Percentiles rank a stretch among this genome's conserved stretches.
These are phyloP conservation scores for Watersipora subatra DNA, from an alignment of 1,140 invertebrate species.

Conservation along the genomic window DNA sequence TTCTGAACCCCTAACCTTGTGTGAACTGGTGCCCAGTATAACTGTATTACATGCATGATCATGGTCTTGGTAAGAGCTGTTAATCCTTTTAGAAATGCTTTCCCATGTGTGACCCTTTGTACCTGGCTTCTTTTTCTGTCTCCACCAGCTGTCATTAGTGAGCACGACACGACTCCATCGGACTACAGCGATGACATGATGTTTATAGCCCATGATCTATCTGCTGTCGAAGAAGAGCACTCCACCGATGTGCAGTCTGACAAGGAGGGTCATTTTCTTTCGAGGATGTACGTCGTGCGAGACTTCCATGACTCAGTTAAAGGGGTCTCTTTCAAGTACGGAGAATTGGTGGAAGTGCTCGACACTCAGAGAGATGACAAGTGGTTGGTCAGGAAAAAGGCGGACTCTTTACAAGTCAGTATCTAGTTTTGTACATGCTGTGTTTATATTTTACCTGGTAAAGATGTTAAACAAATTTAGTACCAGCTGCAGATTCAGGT, in stretches of 20 bases:
- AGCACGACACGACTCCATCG: neutral
- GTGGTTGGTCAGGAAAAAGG: constrained; percentile 25
- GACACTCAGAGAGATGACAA: constrained; percentile 37
- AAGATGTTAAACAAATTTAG: too few species aligned
- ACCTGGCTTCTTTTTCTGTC: too few species aligned
- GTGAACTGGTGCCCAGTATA: too few species aligned
- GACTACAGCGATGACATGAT: neutral
- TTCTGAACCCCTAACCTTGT: too few species aligned
- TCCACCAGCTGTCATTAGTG: neutral
- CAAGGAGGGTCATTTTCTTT: neutral
- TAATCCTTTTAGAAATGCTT: too few species aligned
- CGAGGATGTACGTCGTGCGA: neutral
- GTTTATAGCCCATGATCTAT: neutral
- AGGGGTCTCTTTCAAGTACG: constrained; percentile 18
- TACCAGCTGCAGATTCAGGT: too few species aligned
- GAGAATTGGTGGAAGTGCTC: constrained; percentile 40
- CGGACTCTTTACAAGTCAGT: constrained; percentile 21
- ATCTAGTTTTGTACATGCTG: neutral
- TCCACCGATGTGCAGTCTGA: neutral
- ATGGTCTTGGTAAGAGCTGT: too few species aligned
- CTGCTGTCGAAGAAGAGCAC: neutral
- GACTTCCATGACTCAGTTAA: constrained; percentile 15
- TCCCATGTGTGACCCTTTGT: too few species aligned
- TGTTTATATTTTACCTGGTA: too few species aligned
- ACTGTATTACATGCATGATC: too few species aligned